Percentiles rank a stretch among this genome's conserved stretches.
These are phyloP conservation scores for Chaetodon trifasciatus DNA, from an alignment of 2,797 vertebrate genomes.

Conservation along the genomic window DNA sequence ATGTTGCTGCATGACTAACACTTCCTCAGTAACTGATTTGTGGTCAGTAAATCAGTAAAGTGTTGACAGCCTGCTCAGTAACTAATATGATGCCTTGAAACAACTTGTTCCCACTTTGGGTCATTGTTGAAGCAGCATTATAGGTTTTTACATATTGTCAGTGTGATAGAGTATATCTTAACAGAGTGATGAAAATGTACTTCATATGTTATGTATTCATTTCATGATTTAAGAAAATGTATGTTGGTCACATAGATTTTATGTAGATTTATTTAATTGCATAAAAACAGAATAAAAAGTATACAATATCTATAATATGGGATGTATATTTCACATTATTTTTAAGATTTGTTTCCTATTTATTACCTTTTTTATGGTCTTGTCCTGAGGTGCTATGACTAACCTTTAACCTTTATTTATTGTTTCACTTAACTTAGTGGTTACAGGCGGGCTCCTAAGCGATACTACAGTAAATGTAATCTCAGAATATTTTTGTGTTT, in stretches of 20 bases:
- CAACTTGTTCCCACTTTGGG: neutral
- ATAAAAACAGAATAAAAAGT: neutral
- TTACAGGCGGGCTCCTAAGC: neutral
- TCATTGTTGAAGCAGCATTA: neutral
- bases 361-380: neutral
- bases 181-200: neutral
- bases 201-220: neutral
- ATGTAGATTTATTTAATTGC: neutral
- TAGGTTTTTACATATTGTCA: neutral
- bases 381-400: neutral
- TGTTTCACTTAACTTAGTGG: no score
- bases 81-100: neutral
- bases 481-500: no score
- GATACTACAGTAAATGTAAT: neutral
- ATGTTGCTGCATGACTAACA: conserved; percentile 1
- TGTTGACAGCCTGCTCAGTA: neutral
- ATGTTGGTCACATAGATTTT: neutral
- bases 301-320: neutral
- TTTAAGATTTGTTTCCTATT: neutral
- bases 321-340: neutral
- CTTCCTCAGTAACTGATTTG: neutral
- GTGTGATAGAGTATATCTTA: neutral
- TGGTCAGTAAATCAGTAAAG: conserved; percentile 10
- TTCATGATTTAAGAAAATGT: neutral
- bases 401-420: neutral